Percentiles rank a stretch among this genome's conserved stretches.
phyloP scores from a whole-genome alignment of 2,888 invertebrate species.

The Leucophenga maculata region DNA sequence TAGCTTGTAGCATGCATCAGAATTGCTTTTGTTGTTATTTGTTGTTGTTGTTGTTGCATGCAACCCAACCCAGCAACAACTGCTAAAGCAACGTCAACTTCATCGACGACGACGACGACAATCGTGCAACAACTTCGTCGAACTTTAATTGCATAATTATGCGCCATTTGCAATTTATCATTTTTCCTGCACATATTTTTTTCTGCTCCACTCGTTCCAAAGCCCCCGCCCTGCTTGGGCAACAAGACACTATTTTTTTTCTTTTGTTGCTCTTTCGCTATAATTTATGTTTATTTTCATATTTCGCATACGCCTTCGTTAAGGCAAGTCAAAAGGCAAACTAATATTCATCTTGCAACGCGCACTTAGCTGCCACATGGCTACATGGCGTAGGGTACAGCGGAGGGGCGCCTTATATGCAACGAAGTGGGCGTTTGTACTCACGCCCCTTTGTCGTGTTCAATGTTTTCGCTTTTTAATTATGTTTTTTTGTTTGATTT shows the following conservation, averaged over 20 bases:
- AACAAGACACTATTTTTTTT: conserved; percentile 16
- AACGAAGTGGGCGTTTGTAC: conserved; percentile 28
- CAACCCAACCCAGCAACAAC: conserved; percentile 5
- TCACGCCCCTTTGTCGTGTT: conserved; percentile 49
- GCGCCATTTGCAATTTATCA: conserved; percentile 73
- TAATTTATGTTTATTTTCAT: conserved; percentile 54
- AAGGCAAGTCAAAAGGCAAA: background rate
- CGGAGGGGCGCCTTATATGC: background rate
- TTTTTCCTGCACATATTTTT: conserved; percentile 68
- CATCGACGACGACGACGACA: conserved; percentile 40
- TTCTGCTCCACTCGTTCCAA: conserved; percentile 2
- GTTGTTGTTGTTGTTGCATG: background rate
- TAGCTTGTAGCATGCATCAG: conserved; percentile 18
- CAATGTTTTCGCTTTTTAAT: conserved; percentile 12
- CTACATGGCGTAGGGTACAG: conserved; percentile 20
- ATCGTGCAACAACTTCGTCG: conserved; percentile 59
- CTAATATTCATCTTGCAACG: background rate
- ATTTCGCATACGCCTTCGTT: conserved; percentile 12
- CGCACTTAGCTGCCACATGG: background rate
- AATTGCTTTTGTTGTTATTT: background rate
- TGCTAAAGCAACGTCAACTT: conserved; percentile 39
- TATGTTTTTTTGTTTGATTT: conserved; percentile 28
- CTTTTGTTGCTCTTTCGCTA: conserved; percentile 36
- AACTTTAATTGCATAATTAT: conserved; percentile 73
- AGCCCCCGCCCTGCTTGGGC: too few species aligned